Conservation (phyloP, 2,888 invertebrate species). For the Tetropium fuscum region DNA sequence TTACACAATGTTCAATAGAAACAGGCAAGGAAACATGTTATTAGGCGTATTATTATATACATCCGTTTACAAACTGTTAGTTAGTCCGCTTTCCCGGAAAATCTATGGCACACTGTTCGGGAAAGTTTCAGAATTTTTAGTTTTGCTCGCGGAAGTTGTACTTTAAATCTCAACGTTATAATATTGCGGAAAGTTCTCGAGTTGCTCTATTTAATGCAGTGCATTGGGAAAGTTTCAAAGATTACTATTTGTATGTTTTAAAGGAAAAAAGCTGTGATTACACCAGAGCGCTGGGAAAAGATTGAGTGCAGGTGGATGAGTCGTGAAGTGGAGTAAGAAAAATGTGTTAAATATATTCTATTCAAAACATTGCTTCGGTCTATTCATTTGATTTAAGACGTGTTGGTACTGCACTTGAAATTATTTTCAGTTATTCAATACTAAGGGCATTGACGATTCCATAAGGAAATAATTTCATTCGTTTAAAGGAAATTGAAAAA, state of each 20-base stretch:
- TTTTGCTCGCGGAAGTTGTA: constrained; percentile 15
- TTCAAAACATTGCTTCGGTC: too few relatives aligned
- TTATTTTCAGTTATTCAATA: too few relatives aligned
- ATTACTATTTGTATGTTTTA: constrained; percentile 8
- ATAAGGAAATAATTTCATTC: too few relatives aligned
- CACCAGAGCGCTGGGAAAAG: too few relatives aligned
- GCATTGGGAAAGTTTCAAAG: constrained; percentile 6
- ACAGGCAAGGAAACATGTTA: background rate
- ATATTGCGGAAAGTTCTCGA: constrained; percentile 11
- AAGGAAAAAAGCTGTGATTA: too few relatives aligned
- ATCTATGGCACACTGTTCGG: constrained; percentile 29
- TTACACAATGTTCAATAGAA: background rate
- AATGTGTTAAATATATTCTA: too few relatives aligned
- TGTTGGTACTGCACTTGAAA: too few relatives aligned
- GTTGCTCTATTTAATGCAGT: constrained; percentile 15
- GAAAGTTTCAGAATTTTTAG: constrained; percentile 24
- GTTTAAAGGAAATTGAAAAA: too few relatives aligned
- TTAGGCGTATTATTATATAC: constrained; percentile 26
- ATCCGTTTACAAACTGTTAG: constrained; percentile 37
- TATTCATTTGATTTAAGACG: too few relatives aligned
- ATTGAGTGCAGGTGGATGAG: too few relatives aligned
- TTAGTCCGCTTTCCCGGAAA: constrained; percentile 26
- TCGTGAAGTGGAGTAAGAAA: too few relatives aligned
- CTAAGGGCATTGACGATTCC: too few relatives aligned
- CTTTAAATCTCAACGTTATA: constrained; percentile 12